Base-by-base conservation (phyloP, 2,797 vertebrate genomes). In the Spinus olivaceus region DNA sequence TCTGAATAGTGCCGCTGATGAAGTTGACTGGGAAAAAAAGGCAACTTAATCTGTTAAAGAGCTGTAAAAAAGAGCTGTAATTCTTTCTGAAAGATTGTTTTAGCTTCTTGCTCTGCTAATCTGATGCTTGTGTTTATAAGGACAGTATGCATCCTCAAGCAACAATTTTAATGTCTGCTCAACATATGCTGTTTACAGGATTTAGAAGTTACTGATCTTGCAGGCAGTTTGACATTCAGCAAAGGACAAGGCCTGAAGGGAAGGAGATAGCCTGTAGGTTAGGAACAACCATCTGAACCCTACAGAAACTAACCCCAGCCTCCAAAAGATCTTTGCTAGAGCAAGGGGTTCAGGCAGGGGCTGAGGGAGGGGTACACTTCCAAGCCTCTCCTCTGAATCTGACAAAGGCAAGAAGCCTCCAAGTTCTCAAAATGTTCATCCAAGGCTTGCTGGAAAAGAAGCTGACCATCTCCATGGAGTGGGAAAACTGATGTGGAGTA, bases 21-120 rank as follows among this genome's bases (percentile, higher is more conserved):
- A 73, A 59, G 46, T 67, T 78, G 57, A 63, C 22, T 33, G 20
- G 27, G 3, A 1, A 28, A 53, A 66, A 81, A 20, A 61, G 25
- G 8, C 14, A 72, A 67, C 39, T 57, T 85, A 71, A 88, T 87
- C 79, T 88, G 49, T 74, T 81, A 66, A 93, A 84, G 66, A 88
- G n/a, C 53, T 90, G 35, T 17, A 56, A 74, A 66, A 81, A 56
- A 56, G 47, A 73, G 39, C 69, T 63, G 54, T 79, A 87, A 72
- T 89, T 93, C 47, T 74, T 73, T 87, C 79, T 86, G 79, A 89
- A 82, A 77, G 44, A 78, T 83, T 78, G 54, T 59, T 95, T 95
- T 87, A 71, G 44, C 64, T 87, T 88, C 71, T 85, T 89, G 71
- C 61, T 93, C 65, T 78, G 50, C 72, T 95, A 71, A 81, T 82